Base-by-base conservation (phyloP, 1,140 invertebrate genomes). In the Diorhabda elongata region DNA sequence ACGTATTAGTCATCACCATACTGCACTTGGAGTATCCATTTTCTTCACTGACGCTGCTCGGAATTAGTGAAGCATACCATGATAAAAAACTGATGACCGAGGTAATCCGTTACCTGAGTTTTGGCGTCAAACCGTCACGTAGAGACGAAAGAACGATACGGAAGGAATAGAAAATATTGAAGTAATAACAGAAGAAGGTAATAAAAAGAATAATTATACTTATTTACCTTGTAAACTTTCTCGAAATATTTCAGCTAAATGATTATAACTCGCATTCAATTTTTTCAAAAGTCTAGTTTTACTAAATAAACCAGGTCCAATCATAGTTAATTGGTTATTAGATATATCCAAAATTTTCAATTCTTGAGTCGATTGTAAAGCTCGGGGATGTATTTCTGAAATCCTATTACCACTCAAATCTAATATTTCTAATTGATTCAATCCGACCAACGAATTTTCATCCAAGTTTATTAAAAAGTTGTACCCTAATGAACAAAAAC, bases 261-360 rank as follows among this genome's bases (percentile, higher is more conserved):
- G 87, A 79, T 96, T 96, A 71, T 87, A 86, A 65, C 90, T 92
- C 2, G 95, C 77, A 81, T 94, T 91, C 6, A 96, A 74, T 68
- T 83, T 83, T 67, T 88, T 87, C 43, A 95, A 78, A 67, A 84
- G 83, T 5, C 80, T 75, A 70, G 89, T 90, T 45, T 90, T 87
- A 65, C 87, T 84, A 42, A 95, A 87, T 3, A 89, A 78, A 67
- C 88, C 87, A 6, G 89, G 85, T 70, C 87, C 86, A 43, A 95
- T 82, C 43, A 85, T 82, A 71, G 92, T 89, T 63, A 96, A 81
- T 65, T 89, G 85, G 79, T 95, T 96, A 42, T 91, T 89, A 52
- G 89, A 85, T 6, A 95, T 77, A 80, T 90, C 90, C 5, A 95
- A 78, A 70, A 90, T 87, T 66, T 87, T 84, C 0, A 95, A 76